Base-by-base conservation (phyloP, 2,113 vertebrate genomes). In the Poeciliopsis occidentalis region DNA sequence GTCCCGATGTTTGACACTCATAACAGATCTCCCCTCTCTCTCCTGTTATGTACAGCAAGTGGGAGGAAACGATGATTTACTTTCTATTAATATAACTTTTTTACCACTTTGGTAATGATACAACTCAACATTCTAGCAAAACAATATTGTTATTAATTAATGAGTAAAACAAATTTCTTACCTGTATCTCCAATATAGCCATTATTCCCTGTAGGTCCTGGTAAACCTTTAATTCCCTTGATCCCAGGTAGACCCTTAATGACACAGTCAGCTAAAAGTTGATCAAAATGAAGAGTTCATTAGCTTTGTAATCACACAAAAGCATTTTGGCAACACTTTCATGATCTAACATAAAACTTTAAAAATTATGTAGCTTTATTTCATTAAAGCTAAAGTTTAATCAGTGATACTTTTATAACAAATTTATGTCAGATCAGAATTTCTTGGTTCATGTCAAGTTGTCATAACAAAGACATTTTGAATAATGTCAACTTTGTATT, bases 181-280 rank as follows among this genome's bases (percentile, higher is more conserved):
- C 92, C 93, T 92, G 91, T 89, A n/a, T 47, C 69, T 81, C 93
- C 92, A 78, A 34, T 66, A 1, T 0, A 0, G 5, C 93, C 93
- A 13, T 69, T 29, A 71, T 88, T 39, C 64, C 93, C 93, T 0
- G 0, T 13, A 1, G 11, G 61, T 63, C 93, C 93, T 69, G 41
- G 30, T 0, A 8, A 2, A 54, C 93, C 92, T 64, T 8, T 85
- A 29, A 60, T 3, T 37, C 93, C 93, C 71, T 92, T 90, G 8
- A 29, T 17, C 69, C 90, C 93, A 47, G 87, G 84, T 1, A 41
- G 34, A 54, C 89, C 92, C 70, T 85, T 90, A 22, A 12, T 67
- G 8, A 80, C 44, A 51, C 31, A 86, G 31, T 82, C 78, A 44
- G 51, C 91, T 91, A 37, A 2, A 66, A 75, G 24, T 1, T 15